Percentiles rank a stretch among this genome's conserved stretches.
phyloP scores from a whole-genome alignment of 2,113 vertebrate genomes.

The Indri indri region DNA sequence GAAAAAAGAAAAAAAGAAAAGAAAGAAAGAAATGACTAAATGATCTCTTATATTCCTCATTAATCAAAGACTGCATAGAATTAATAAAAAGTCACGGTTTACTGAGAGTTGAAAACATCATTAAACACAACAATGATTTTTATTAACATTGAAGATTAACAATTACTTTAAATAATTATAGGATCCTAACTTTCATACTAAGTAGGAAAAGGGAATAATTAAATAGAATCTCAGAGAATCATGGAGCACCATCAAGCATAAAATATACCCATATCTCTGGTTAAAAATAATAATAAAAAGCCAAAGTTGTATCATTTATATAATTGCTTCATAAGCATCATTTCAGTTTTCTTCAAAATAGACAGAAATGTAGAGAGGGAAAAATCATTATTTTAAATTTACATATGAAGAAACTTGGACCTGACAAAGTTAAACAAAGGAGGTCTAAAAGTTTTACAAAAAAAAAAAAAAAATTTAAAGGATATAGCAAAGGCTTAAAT shows the following conservation, averaged over 20 bases:
- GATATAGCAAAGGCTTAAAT: not conserved
- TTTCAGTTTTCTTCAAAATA: not conserved
- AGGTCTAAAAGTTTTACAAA: not conserved
- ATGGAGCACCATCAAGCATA: not conserved
- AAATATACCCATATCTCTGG: not conserved
- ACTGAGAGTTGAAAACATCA: constrained; percentile 27
- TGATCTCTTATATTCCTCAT: constrained; percentile 38
- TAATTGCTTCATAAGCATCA: constrained; percentile 11
- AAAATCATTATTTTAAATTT: not conserved
- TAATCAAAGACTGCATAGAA: constrained; percentile 36
- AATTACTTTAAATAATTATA: constrained; percentile 55
- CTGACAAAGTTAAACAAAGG: not conserved
- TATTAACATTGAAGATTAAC: constrained; percentile 36
- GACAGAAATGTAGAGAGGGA: not conserved
- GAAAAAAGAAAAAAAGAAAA: no score
- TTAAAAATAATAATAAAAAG: constrained; percentile 3
- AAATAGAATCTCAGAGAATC: constrained; percentile 14
- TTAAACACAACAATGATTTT: constrained; percentile 53
- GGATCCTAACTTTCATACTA: constrained; percentile 43
- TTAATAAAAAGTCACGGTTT: constrained; percentile 55
- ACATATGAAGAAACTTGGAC: not conserved
- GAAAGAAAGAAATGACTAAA: constrained; percentile 6
- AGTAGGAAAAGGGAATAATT: constrained; percentile 24
- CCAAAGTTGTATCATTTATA: not conserved
- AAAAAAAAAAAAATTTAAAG: no score